Base-by-base conservation (phyloP, 2,888 invertebrate species). In the Mythimna lalbum region DNA sequence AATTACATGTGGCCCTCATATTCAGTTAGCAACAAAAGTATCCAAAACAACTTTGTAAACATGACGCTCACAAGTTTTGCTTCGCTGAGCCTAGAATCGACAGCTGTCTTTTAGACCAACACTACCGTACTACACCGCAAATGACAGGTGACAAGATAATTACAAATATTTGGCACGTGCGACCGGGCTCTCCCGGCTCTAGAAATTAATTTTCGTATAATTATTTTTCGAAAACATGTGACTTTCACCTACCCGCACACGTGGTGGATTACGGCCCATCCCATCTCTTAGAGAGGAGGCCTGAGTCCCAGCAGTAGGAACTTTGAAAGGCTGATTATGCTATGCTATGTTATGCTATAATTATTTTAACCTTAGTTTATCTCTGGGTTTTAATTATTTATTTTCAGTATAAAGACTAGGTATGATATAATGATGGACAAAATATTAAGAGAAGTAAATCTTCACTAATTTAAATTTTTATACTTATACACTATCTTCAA, bases 71-170 rank as follows among this genome's bases (percentile, higher is more conserved):
- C 43, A 52, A 55, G 67, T 56, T 62, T 52, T 57, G 66, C 77
- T 67, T 53, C 14, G 49, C 31, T 55, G 33, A 10, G n/a, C 56
- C 17, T 52, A 27, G 17, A 64, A 59, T 73, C 56, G 83, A 80
- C 78, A 77, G 75, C 67, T 75, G 78, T 72, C 71, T 72, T 39
- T 63, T 60, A 70, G 53, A 76, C 61, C 69, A 65, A 73, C 68
- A 63, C 50, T 66, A 27, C 27, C 56, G 56, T 63, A 60, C n/a
- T 67, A 64, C 65, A 70, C 23, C 53, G 57, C 43, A 36, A 49
- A 36, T 67, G 73, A 65, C 69, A 76, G 14, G 70, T 78, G 80
- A 83, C 81, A 77, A 70, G 78, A 39, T 78, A 78, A 85, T 80
- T 77, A 57, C 47, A 63, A 76, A 81, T 73, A 62, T 43, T 73